Base-by-base conservation (phyloP, 2,113 vertebrate species). In the Toxotes jaculatrix region DNA sequence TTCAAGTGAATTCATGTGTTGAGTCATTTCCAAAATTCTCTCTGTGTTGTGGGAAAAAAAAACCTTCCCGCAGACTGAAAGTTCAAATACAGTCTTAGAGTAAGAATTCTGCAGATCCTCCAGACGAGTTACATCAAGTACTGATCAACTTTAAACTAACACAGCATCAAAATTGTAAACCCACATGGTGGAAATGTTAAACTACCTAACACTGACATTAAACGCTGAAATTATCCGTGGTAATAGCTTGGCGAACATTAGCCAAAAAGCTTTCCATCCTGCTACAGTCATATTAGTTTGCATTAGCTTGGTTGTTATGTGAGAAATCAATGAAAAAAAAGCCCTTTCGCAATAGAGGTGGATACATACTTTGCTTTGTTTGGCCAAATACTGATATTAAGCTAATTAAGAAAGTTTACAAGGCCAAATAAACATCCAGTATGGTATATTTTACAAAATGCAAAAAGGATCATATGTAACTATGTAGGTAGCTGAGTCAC, bases 181-280 rank as follows among this genome's bases (percentile, higher is more conserved):
- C 40, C 16, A 55, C 74, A 32, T n/a, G 17, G 32, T 21, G 19
- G 60, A 79, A 80, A 74, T 60, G 66, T 36, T 59, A 61, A 79
- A 71, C 79, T 70, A 49, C 62, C 60, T 74, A 71, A 67, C 40
- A 45, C 23, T 66, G 71, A 63, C 79, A 76, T 61, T 83, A 86
- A 74, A 86, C 66, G 66, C 47, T 59, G 67, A 82, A 79, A 45
- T 67, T 47, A 79, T 75, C 49, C 19, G 36, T 38, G 21, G 49
- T 68, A 86, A 87, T 68, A 55, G 68, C 64, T 81, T 42, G 16
- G 57, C 56, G 60, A 87, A 61, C 64, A 72, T 74, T 66, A 80
- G 49, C 62, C 61, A 68, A 74, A 76, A 80, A 69, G 83, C 76
- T 69, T 88, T 68, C 68, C 57, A 62, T 77, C 55, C 45, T 51